Evolutionary conservation across 2,797 vertebrate species (phyloP).

Genomic region (Lacerta viridis): DNA sequence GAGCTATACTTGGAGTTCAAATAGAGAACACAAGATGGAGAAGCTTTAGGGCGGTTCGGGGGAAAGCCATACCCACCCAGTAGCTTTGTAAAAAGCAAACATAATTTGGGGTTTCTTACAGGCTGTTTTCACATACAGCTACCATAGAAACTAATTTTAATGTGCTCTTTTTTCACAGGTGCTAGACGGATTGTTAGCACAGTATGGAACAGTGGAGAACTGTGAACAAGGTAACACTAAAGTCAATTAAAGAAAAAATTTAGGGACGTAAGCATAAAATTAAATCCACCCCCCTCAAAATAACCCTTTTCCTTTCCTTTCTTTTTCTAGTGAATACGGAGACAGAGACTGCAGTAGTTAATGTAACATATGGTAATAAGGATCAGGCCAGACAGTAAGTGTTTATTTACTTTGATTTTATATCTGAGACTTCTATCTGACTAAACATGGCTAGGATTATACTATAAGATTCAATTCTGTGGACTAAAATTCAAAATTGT

Average conservation of each 20-base stretch:
- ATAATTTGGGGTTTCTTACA: not conserved
- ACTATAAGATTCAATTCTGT: not conserved
- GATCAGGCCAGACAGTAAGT: constrained; percentile 99
- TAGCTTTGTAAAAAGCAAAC: not conserved
- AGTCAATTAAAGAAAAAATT: constrained; percentile 43
- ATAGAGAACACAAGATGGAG: not conserved
- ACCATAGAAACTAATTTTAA: not conserved
- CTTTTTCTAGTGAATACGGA: constrained; percentile 94
- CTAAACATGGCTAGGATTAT: not conserved
- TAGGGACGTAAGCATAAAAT: constrained; percentile 14
- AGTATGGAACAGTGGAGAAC: constrained; percentile 97
- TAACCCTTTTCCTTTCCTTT: constrained; percentile 45
- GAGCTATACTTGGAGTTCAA: not conserved
- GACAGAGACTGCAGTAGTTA: constrained; percentile 98
- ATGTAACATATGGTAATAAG: constrained; percentile 95
- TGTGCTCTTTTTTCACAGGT: constrained; percentile 82
- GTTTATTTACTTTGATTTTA: constrained; percentile 28
- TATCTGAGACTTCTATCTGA: not conserved
- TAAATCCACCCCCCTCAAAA: not conserved
- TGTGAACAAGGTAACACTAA: constrained; percentile 95
- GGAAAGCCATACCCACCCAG: not conserved
- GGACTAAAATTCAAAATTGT: not conserved
- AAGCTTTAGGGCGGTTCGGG: not conserved
- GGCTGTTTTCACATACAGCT: not conserved
- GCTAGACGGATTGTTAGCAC: constrained; percentile 95